Base-by-base conservation (phyloP, 2,888 invertebrate species). In the Lepidocyrtinus sp. region DNA sequence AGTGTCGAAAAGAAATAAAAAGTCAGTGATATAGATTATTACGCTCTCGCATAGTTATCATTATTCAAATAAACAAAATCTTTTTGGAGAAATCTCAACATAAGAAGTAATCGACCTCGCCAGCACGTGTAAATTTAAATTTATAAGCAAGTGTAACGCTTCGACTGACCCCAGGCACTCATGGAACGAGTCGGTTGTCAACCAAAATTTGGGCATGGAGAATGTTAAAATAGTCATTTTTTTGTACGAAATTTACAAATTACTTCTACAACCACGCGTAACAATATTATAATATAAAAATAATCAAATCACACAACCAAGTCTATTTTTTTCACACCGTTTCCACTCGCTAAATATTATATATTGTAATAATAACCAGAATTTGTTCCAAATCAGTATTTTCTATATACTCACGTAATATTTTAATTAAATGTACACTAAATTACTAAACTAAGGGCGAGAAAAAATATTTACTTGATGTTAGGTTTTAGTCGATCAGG, bases 321-420 rank as follows among this genome's bases (percentile, higher is more conserved):
- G 36, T 36, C 36, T 36, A 36, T 36, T 36, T 36, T 36, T 36
- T 36, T 36, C 36, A 36, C 36, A 36, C 36, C 36, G 36, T 36
- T 36, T 36, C 36, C 36, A 36, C 5, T 36, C 36, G 12, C 15
- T 45, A 67, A 19, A 67, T 67, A 64, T 45, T 45, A n/a, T n/a
- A n/a, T n/a, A n/a, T n/a, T n/a, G n/a, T n/a, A n/a, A n/a, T n/a
- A 46, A 17, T 24, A 24, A 19, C 2, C 15, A 71, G 71, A 71
- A 65, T 71, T 70, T 77, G 77, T 77, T 67, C 59, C 15, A 76
- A 76, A 77, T 77, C 77, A 77, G 77, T 77, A 77, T 77, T 77
- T 77, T 77, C 71, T 67, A 59, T 67, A 74, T 74, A 74, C 24
- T 5, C 24, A 62, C 59, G 17, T 27, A 45, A 67, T 19, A 59